Evolutionary conservation across 2,113 vertebrate genomes (phyloP).

Genomic region (Panthera leo): DNA sequence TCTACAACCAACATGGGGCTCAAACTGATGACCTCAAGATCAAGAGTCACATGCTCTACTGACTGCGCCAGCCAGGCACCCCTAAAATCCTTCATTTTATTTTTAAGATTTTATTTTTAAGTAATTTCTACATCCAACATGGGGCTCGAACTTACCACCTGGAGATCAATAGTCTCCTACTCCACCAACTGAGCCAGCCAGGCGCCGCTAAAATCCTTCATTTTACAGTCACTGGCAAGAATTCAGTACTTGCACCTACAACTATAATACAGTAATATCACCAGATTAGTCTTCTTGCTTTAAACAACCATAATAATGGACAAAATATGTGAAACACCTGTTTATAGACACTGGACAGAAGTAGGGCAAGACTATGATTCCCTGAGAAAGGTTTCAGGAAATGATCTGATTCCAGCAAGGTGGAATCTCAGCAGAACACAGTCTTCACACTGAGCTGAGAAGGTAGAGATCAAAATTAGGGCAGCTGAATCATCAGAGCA

Average conservation of each 20-base stretch:
- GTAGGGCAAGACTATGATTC: background rate
- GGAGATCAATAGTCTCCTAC: background rate
- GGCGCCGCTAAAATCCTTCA: background rate
- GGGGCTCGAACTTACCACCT: background rate
- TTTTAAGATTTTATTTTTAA: background rate
- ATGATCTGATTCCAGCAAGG: background rate
- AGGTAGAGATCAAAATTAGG: background rate
- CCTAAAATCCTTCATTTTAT: background rate
- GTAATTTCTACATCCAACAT: background rate
- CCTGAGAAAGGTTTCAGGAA: background rate
- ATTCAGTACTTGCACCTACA: background rate
- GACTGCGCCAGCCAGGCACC: background rate
- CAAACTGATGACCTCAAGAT: background rate
- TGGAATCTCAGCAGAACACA: background rate
- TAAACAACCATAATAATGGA: background rate
- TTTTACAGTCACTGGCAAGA: background rate
- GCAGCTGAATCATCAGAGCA: background rate
- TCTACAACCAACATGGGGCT: background rate
- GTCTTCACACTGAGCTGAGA: background rate
- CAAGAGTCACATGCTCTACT: background rate
- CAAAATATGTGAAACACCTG: background rate
- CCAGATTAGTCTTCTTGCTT: background rate
- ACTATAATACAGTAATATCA: background rate
- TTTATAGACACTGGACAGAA: background rate
- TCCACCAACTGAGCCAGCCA: background rate